Conservation (phyloP, 2,888 invertebrate genomes). For the Ophion obscuratus region DNA sequence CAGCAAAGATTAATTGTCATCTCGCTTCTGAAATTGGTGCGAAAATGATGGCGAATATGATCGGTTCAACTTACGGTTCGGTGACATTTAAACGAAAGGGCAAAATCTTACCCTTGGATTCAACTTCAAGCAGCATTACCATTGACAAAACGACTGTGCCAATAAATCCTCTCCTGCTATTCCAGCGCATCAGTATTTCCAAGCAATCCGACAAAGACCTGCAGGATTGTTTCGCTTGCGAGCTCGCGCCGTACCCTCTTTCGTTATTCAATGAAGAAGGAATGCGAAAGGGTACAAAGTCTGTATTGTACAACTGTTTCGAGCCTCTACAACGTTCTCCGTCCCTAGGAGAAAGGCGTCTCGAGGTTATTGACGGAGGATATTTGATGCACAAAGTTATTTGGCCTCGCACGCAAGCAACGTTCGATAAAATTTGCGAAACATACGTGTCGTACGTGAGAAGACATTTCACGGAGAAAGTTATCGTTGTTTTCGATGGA, state of each 20-base stretch:
- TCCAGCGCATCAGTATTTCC: slow-evolving; percentile 62
- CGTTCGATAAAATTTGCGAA: slow-evolving; percentile 44
- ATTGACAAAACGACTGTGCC: slow-evolving; percentile 8
- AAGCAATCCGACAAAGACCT: slow-evolving; percentile 66
- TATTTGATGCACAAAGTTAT: slow-evolving; percentile 38
- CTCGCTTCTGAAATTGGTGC: slow-evolving; percentile 58
- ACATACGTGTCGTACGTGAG: slow-evolving; percentile 41
- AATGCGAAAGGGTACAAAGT: slow-evolving; percentile 62
- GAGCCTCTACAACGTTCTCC: slow-evolving; percentile 24
- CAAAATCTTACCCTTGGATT: slow-evolving; percentile 9
- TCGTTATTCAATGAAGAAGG: no score
- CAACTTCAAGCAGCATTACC: slow-evolving; percentile 40
- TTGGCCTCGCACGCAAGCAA: slow-evolving; percentile 37
- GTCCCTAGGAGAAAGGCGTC: slow-evolving; percentile 19
- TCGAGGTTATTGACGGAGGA: slow-evolving; percentile 30
- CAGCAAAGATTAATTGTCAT: slow-evolving; percentile 47
- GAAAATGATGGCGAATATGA: slow-evolving; percentile 31
- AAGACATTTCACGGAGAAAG: slow-evolving; percentile 15
- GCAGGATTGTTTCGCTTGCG: slow-evolving; percentile 59
- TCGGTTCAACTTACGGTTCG: slow-evolving; percentile 40
- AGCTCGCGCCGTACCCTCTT: slow-evolving; percentile 64
- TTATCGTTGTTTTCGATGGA: slow-evolving; percentile 46
- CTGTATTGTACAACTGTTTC: slow-evolving; percentile 59
- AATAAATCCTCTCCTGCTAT: slow-evolving; percentile 59
- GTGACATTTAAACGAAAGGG: slow-evolving; percentile 48